Evolutionary conservation across 2,113 vertebrate species (phyloP).

Genomic region (Rissa tridactyla): DNA sequence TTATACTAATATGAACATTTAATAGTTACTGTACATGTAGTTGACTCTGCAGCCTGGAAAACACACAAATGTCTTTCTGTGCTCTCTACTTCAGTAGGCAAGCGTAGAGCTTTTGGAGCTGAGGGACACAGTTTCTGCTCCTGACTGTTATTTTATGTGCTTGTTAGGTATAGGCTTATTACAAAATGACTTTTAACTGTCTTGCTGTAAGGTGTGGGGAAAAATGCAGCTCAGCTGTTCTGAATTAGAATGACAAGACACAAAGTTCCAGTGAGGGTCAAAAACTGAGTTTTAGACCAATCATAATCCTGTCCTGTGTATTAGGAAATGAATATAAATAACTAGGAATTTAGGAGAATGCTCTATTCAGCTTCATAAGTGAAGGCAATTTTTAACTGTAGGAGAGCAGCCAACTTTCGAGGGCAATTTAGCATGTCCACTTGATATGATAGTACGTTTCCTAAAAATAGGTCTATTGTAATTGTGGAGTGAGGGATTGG

Average conservation of each 20-base stretch:
- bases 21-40: neutral
- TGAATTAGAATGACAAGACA: neutral
- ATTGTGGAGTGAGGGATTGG: neutral
- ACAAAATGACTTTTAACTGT: neutral
- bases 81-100: neutral
- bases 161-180: neutral
- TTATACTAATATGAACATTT: neutral
- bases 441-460: neutral
- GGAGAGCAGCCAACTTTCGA: slow-evolving; percentile 15
- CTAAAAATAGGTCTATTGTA: slow-evolving; percentile 53
- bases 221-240: neutral
- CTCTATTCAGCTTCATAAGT: neutral
- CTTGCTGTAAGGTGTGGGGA: neutral
- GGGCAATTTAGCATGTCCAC: neutral
- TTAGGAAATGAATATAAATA: neutral
- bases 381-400: slow-evolving; percentile 5
- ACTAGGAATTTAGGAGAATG: neutral
- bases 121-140: neutral
- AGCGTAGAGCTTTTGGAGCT: neutral
- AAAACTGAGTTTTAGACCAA: neutral
- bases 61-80: neutral
- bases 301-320: neutral
- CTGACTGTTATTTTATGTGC: neutral
- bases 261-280: neutral
- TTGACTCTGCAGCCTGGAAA: neutral